phyloP scores from a whole-genome alignment of 2,797 vertebrate genomes.

The Picus viridis region DNA sequence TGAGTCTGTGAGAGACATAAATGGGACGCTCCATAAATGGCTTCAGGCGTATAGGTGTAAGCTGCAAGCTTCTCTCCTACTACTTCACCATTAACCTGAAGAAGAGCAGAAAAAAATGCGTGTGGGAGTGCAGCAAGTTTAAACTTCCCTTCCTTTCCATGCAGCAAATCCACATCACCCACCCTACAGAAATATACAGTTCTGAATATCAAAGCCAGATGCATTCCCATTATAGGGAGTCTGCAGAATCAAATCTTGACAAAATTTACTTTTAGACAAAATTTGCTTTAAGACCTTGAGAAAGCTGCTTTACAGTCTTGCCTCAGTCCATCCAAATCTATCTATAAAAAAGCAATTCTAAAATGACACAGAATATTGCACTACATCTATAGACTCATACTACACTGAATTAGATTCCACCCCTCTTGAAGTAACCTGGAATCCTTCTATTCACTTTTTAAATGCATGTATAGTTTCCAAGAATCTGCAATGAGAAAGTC shows the following conservation, averaged over 20 bases:
- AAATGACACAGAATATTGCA: background rate
- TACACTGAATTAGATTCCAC: background rate
- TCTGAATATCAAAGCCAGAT: background rate
- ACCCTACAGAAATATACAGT: background rate
- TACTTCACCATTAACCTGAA: constrained; percentile 85
- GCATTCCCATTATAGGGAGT: background rate
- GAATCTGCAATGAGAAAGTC: background rate
- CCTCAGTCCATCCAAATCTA: background rate
- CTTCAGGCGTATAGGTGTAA: constrained; percentile 90
- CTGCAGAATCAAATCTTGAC: background rate
- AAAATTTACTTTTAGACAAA: background rate
- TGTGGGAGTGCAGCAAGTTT: background rate
- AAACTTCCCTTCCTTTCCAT: background rate
- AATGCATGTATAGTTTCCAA: background rate
- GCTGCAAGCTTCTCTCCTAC: constrained; percentile 88
- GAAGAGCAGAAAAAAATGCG: background rate
- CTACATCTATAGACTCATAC: background rate
- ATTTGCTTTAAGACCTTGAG: background rate
- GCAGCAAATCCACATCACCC: background rate
- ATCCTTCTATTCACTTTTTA: background rate
- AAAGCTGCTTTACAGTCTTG: background rate
- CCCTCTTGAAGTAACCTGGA: background rate
- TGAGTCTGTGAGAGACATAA: constrained; percentile 89
- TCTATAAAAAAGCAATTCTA: background rate
- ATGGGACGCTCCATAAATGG: constrained; percentile 89